Conservation (phyloP, 2,797 vertebrate species). For the Microchirus variegatus region DNA sequence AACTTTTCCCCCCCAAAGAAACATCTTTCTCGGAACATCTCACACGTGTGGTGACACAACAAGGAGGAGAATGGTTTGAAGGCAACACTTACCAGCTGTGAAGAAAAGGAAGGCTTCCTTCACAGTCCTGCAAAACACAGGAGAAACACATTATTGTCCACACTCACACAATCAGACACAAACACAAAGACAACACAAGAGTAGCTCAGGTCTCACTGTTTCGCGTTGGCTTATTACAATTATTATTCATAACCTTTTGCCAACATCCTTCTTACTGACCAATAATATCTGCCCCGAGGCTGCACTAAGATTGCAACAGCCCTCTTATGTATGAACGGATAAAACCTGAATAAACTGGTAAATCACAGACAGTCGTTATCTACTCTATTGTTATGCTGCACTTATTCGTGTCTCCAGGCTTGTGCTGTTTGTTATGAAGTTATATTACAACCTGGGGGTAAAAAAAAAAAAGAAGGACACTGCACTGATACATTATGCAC, state of each 20-base stretch:
- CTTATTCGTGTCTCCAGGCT: slow-evolving; percentile 52
- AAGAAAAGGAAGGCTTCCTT: slow-evolving; percentile 56
- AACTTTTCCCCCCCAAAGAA: slow-evolving; percentile 31
- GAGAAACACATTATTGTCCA: slow-evolving; percentile 60
- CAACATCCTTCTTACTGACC: slow-evolving; percentile 58
- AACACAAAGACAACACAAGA: slow-evolving; percentile 36
- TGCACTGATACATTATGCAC: slow-evolving; percentile 37
- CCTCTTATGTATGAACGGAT: slow-evolving; percentile 54
- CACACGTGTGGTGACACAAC: slow-evolving; percentile 24
- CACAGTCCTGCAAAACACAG: slow-evolving; percentile 77
- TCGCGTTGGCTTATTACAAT: slow-evolving; percentile 56
- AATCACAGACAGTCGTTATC: slow-evolving; percentile 61
- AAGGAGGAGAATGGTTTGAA: slow-evolving; percentile 30
- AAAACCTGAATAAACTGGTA: slow-evolving; percentile 64
- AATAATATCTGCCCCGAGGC: slow-evolving; percentile 69
- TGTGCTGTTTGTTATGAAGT: slow-evolving; percentile 63
- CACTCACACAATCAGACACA: slow-evolving; percentile 33
- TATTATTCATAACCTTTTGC: slow-evolving; percentile 62
- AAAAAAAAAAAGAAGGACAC: slow-evolving; percentile 52
- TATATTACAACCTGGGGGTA: slow-evolving; percentile 64
- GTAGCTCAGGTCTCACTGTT: slow-evolving; percentile 49
- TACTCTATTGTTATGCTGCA: slow-evolving; percentile 64
- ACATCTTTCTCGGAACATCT: slow-evolving; percentile 10
- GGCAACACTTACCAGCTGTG: slow-evolving; percentile 75
- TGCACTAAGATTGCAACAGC: slow-evolving; percentile 54